Evolutionary conservation across 2,888 invertebrate species (phyloP).

Genomic region (Saturnia pavonia): DNA sequence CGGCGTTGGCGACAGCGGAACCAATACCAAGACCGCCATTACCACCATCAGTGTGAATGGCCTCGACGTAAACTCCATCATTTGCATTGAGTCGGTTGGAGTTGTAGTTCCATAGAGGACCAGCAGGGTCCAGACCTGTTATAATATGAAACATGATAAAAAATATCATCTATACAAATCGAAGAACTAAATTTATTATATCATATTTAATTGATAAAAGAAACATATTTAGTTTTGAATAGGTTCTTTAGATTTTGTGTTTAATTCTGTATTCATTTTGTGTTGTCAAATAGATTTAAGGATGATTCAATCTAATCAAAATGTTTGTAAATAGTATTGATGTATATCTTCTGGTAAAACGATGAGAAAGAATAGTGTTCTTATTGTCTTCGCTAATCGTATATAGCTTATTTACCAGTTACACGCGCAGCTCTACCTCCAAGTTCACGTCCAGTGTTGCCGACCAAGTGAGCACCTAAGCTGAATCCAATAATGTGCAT

Average conservation of each 20-base stretch:
- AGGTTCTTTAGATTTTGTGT: no score
- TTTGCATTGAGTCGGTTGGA: slow-evolving; percentile 40
- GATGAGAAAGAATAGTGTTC: no score
- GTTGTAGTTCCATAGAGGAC: slow-evolving; percentile 56
- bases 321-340: background rate
- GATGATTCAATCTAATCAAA: background rate
- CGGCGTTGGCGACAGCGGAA: slow-evolving; percentile 71
- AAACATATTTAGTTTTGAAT: no score
- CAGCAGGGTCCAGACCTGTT: slow-evolving; percentile 62
- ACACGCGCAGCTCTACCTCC: slow-evolving; percentile 48
- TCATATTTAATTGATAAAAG: no score
- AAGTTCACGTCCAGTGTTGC: slow-evolving; percentile 48
- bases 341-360: background rate
- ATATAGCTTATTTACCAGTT: slow-evolving; percentile 43
- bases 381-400: background rate
- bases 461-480: slow-evolving; percentile 57
- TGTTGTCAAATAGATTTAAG: no score
- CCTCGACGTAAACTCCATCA: slow-evolving; percentile 66
- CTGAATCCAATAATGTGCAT: slow-evolving; percentile 59
- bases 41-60: slow-evolving; percentile 71
- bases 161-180: no score
- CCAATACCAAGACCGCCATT: slow-evolving; percentile 71
- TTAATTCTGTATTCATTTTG: no score
- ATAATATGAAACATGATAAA: background rate
- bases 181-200: no score